These are phyloP conservation scores for Bombus sibiricus DNA, from an alignment of 1,140 invertebrate species.

Conservation along the genomic window DNA sequence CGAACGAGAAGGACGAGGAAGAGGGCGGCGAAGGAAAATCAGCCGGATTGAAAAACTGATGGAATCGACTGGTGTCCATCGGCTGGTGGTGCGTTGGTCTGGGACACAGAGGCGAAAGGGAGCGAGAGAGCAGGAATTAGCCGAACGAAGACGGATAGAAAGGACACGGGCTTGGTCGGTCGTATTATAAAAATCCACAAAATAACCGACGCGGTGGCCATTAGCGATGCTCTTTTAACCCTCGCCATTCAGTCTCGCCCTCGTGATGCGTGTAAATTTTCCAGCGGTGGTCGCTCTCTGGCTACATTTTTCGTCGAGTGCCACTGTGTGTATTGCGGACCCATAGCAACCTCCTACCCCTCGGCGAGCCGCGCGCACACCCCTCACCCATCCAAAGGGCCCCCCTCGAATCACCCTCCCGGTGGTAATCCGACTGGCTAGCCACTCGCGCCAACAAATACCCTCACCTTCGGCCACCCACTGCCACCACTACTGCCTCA, in stretches of 20 bases:
- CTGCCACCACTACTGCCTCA: constrained; percentile 69
- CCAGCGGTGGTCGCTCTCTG: constrained; percentile 80
- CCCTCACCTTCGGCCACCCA: constrained; percentile 79
- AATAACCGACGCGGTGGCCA: constrained; percentile 82
- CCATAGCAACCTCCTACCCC: constrained; percentile 53
- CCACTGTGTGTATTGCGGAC: constrained; percentile 68
- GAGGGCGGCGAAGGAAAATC: constrained; percentile 46
- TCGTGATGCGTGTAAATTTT: constrained; percentile 83
- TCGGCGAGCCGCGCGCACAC: constrained; percentile 48
- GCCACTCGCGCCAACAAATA: constrained; percentile 83
- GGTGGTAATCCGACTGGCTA: constrained; percentile 83
- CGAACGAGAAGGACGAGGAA: neutral
- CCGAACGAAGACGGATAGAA: constrained; percentile 10
- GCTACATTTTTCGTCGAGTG: constrained; percentile 82
- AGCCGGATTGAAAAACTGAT: constrained; percentile 57
- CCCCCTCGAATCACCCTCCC: constrained; percentile 66
- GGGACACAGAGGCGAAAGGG: constrained; percentile 17
- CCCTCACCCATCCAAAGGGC: constrained; percentile 60
- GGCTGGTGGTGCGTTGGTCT: neutral
- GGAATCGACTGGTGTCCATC: constrained; percentile 47
- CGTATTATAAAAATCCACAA: constrained; percentile 83
- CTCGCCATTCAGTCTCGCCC: constrained; percentile 79
- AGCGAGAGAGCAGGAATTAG: constrained; percentile 13
- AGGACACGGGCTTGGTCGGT: constrained; percentile 44
- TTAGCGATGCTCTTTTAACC: constrained; percentile 83